A percentile compares a stretch with the other conserved stretches of the same genome.
Evolutionary conservation across 2,797 vertebrate genomes (phyloP).

Genomic region (Alca torda): DNA sequence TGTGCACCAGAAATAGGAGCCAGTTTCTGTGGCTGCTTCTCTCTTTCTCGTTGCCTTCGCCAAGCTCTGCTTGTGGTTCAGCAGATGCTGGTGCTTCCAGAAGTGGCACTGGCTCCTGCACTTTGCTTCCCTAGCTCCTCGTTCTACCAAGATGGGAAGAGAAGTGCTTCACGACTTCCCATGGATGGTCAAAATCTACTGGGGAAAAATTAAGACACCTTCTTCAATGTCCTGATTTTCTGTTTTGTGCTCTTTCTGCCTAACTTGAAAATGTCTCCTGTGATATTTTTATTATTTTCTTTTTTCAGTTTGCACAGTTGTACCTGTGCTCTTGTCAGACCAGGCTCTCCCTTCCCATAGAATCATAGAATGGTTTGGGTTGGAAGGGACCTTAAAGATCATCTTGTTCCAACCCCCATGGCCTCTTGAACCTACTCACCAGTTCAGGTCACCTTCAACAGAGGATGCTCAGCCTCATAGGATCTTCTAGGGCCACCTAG

Average conservation of each 20-base stretch:
- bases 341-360: fast-evolving
- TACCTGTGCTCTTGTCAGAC: fast-evolving
- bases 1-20: background rate
- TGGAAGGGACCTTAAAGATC: no score
- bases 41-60: background rate
- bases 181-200: fast-evolving
- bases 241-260: background rate
- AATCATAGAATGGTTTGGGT: no score
- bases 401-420: no score
- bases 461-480: background rate
- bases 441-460: fast-evolving
- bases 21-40: background rate
- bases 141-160: background rate
- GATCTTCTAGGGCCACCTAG: background rate
- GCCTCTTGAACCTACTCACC: background rate
- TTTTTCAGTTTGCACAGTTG: background rate
- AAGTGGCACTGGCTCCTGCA: background rate
- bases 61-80: background rate
- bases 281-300: background rate
- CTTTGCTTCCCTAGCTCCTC: background rate
- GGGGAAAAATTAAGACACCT: background rate
- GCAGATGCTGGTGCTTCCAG: background rate
- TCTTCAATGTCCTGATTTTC: background rate
- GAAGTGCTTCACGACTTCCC: background rate
- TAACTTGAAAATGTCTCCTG: background rate